Conservation (phyloP, 2,113 vertebrate genomes). For the Urocynchramus pylzowi region DNA sequence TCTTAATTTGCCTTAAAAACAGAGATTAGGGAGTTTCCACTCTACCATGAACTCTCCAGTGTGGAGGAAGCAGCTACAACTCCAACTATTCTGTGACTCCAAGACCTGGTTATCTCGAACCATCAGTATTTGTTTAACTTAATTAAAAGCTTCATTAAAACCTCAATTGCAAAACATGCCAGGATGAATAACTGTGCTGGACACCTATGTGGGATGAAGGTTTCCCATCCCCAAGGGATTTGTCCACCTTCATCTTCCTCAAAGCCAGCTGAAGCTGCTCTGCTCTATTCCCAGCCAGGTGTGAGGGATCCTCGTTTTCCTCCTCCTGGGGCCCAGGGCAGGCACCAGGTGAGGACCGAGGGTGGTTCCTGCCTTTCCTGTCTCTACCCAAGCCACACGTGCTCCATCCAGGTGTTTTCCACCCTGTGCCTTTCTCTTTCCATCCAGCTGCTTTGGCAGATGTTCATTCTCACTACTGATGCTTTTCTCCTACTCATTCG, state of each 20-base stretch:
- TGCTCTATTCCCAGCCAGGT: accelerated
- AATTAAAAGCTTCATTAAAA: neutral
- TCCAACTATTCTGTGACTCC: neutral
- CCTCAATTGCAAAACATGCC: neutral
- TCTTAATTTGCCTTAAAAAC: neutral
- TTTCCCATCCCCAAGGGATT: neutral
- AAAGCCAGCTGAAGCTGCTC: neutral
- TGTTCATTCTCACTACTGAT: neutral
- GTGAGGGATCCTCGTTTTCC: accelerated
- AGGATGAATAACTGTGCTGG: accelerated
- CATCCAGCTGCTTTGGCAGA: neutral
- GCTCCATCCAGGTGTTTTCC: neutral
- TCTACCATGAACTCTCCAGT: accelerated
- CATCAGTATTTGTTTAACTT: neutral
- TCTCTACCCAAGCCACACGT: accelerated
- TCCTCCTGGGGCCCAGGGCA: neutral
- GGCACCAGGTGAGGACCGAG: neutral
- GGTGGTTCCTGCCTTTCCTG: neutral
- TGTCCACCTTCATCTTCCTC: conserved; percentile 43
- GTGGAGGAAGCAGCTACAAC: neutral
- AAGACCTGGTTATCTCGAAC: accelerated
- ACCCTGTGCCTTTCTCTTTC: neutral
- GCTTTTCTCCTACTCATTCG: neutral
- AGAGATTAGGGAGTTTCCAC: neutral
- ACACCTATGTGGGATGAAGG: accelerated